phyloP scores from a whole-genome alignment of 2,113 vertebrate genomes.

The Catharus fuscescens region DNA sequence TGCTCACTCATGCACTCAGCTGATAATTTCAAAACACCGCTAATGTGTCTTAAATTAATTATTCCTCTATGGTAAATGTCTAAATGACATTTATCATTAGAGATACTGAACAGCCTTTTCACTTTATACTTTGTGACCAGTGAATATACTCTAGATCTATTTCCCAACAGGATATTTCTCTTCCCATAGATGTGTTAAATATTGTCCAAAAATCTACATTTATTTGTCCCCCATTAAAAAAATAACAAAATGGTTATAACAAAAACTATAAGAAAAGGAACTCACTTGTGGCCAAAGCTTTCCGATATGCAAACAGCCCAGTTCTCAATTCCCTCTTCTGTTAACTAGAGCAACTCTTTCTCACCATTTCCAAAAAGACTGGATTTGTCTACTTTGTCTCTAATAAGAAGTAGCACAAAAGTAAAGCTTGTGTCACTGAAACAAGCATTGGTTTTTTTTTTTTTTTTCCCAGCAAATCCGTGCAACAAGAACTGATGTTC shows the following conservation, averaged over 20 bases:
- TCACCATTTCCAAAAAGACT: neutral
- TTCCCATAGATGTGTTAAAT: neutral
- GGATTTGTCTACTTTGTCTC: neutral
- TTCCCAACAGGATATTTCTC: neutral
- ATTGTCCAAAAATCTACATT: neutral
- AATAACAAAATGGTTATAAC: accelerated
- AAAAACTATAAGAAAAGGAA: neutral
- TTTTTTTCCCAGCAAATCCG: neutral
- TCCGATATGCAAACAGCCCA: neutral
- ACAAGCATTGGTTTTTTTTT: neutral
- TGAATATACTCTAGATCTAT: neutral
- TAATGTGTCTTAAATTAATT: neutral
- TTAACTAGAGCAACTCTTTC: neutral
- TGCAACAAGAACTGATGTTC: neutral
- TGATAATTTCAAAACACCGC: neutral
- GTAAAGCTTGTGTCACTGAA: neutral
- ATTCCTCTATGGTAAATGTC: neutral
- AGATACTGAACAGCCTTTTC: neutral
- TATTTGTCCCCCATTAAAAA: neutral
- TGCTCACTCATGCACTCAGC: neutral
- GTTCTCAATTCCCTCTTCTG: neutral
- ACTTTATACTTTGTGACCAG: neutral
- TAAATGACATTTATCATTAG: neutral
- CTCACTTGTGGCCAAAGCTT: neutral
- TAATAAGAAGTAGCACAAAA: neutral